Evolutionary conservation across 2,888 invertebrate species (phyloP), one percentile per base, ranked within the genome.

Genomic region (Formica aserva): DNA sequence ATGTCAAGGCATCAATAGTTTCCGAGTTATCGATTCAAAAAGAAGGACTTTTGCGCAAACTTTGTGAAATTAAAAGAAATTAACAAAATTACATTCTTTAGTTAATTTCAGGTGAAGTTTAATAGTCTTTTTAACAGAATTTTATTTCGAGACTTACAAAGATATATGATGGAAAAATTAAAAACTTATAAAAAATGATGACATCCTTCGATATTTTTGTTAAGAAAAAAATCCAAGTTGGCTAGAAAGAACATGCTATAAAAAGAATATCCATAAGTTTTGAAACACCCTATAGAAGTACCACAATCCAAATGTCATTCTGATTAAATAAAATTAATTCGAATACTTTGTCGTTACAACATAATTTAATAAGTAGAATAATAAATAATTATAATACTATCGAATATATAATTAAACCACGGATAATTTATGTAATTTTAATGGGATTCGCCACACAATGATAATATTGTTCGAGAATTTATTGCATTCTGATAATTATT

Each of bases 301-400:
- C 8, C 38, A 38, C 6, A 41, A 9, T 71, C 32, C 57, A 52
- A 52, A 45, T 78, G 5, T 57, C 32, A 13, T 5, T 32, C 8
- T 18, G 32, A 22, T 60, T 60, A 32, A 13, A 45, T 74, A 13
- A 72, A 72, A 80, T 60, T 60, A 60, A 72, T 26, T 45, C 13
- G 22, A 71, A 45, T 35, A 22, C 1, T 52, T 52, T 75, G 15
- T 38, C n/a, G 6, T 38, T 13, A 15, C 22, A 60, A 74, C 8
- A 52, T 80, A 57, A 67, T 41, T 48, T 60, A n/a, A 48, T 26
- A 60, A 60, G 13, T 60, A 57, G n/a, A 35, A 72, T 72, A 72
- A 78, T 74, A 72, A 78, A 78, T 78, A 71, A 71, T 72, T 71
- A 29, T 60, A 41, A 71, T 57, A 71, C 11, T 0, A 29, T 32